Evolutionary conservation across 2,888 invertebrate genomes (phyloP).

Genomic region (Drosophila setosimentum): DNA sequence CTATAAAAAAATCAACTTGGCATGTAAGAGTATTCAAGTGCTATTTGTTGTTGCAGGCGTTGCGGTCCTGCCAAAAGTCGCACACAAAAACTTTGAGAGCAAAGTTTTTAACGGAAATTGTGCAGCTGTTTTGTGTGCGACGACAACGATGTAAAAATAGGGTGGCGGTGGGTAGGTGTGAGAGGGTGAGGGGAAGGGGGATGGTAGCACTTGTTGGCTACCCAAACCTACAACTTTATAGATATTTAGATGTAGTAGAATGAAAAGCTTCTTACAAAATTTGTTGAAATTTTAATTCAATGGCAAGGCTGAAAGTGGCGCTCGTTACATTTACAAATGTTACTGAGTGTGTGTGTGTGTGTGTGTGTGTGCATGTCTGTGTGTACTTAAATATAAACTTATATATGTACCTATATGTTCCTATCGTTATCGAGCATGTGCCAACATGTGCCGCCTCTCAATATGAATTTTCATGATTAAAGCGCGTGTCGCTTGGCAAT

Average conservation of each 20-base stretch:
- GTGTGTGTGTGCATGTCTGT: background rate
- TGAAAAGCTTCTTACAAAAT: slow-evolving; percentile 52
- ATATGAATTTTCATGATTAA: slow-evolving; percentile 78
- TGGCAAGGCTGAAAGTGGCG: slow-evolving; percentile 36
- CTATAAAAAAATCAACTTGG: background rate
- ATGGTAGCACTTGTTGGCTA: slow-evolving; percentile 53
- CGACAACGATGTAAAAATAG: slow-evolving; percentile 26
- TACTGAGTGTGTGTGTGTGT: background rate
- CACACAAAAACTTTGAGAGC: slow-evolving; percentile 70
- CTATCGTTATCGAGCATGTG: slow-evolving; percentile 36
- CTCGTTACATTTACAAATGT: slow-evolving; percentile 11
- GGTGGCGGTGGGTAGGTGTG: background rate
- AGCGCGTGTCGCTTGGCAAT: slow-evolving; percentile 60
- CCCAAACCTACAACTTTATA: slow-evolving; percentile 36
- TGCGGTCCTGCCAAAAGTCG: slow-evolving; percentile 64
- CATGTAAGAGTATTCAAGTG: slow-evolving; percentile 36
- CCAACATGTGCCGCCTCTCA: slow-evolving; percentile 56
- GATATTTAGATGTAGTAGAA: slow-evolving; percentile 33
- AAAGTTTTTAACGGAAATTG: slow-evolving; percentile 74
- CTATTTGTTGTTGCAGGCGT: slow-evolving; percentile 22
- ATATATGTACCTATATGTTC: slow-evolving; percentile 3
- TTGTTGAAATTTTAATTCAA: slow-evolving; percentile 72
- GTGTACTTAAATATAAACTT: slow-evolving; percentile 7
- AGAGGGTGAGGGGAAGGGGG: background rate
- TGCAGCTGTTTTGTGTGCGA: slow-evolving; percentile 76